Evolutionary conservation across 2,797 vertebrate genomes (phyloP).

Genomic region (Lepilemur septentrionalis): DNA sequence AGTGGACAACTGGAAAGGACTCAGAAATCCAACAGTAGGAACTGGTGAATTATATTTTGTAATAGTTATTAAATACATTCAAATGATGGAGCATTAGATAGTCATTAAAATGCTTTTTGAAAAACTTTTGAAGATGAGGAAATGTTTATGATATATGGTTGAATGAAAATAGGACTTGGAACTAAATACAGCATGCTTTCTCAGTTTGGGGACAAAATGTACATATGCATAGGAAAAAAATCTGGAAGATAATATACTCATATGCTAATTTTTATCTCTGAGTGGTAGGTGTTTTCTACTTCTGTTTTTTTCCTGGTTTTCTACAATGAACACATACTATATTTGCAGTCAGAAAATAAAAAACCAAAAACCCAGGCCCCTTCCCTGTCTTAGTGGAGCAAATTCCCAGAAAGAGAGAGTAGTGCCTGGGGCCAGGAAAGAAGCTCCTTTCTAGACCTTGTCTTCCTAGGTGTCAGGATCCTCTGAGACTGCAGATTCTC

Average conservation of each 20-base stretch:
- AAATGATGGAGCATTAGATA: background rate
- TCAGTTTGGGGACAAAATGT: background rate
- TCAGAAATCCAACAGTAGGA: background rate
- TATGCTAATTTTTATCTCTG: slow-evolving; percentile 5
- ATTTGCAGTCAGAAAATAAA: slow-evolving; percentile 15
- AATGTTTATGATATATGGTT: background rate
- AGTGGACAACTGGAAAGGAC: background rate
- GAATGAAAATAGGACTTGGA: slow-evolving; percentile 10
- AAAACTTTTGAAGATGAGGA: background rate
- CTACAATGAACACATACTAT: background rate
- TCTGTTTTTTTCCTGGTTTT: background rate
- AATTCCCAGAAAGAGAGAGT: background rate
- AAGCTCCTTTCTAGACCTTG: background rate
- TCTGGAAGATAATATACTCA: slow-evolving; percentile 23
- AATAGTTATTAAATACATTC: background rate
- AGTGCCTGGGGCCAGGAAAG: background rate
- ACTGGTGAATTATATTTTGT: background rate
- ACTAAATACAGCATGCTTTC: background rate
- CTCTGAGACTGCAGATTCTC: background rate
- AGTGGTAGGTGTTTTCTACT: background rate
- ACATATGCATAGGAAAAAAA: background rate
- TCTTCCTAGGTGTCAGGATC: background rate
- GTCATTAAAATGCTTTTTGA: background rate
- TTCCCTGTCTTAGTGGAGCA: background rate
- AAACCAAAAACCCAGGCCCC: background rate